Conservation (phyloP, 1,140 invertebrate species). For the Trichomalopsis sarcophagae region DNA sequence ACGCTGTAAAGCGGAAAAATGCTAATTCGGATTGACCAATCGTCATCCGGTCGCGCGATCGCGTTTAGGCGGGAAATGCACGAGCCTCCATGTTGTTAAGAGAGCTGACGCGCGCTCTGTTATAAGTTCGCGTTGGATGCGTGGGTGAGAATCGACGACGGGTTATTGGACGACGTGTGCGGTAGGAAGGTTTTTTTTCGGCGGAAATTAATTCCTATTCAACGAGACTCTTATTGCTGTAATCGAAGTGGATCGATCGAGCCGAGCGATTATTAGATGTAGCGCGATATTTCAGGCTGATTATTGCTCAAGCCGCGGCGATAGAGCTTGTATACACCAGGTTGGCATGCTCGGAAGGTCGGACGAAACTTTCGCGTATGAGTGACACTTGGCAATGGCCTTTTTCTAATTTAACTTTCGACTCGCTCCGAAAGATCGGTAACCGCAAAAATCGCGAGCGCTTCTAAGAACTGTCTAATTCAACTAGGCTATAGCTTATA, state of each 20-base stretch:
- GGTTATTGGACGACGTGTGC: background rate
- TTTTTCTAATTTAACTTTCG: background rate
- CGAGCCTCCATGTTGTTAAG: background rate
- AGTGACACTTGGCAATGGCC: background rate
- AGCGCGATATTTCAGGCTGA: too few relatives aligned
- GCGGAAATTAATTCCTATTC: background rate
- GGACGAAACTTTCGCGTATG: background rate
- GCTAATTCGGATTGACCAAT: conserved; percentile 27
- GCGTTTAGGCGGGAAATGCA: conserved; percentile 2
- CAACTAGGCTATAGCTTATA: background rate
- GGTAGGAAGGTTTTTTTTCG: background rate
- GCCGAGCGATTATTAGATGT: background rate
- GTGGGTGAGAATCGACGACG: conserved; percentile 5
- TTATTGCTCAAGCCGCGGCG: too few relatives aligned
- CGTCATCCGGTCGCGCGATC: conserved; percentile 30
- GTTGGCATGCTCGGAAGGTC: background rate
- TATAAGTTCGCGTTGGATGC: background rate
- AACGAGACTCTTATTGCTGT: background rate
- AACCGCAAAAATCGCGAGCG: background rate
- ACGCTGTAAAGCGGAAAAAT: conserved; percentile 1
- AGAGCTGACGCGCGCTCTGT: background rate
- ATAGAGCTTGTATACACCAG: too few relatives aligned
- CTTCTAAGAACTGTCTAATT: background rate
- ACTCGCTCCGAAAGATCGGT: background rate
- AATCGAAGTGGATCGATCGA: background rate